phyloP scores from a whole-genome alignment of 2,888 invertebrate genomes.

The Acanthosepion lycidas region DNA sequence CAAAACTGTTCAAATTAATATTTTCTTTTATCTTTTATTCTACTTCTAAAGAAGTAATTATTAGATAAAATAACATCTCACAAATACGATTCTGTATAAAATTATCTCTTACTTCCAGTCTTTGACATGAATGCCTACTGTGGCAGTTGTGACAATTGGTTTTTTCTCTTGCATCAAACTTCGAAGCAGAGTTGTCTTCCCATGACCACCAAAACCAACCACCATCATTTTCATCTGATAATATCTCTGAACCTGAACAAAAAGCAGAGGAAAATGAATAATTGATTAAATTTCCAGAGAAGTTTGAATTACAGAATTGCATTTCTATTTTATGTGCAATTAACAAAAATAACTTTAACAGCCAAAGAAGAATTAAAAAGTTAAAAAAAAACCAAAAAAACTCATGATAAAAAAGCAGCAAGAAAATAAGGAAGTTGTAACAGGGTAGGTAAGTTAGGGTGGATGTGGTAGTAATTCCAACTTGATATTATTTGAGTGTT shows the following conservation, averaged over 20 bases:
- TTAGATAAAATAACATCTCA: background rate
- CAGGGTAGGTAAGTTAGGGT: too few relatives aligned
- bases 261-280: background rate
- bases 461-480: too few relatives aligned
- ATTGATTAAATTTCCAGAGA: background rate
- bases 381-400: too few relatives aligned
- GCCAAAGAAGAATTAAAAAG: too few relatives aligned
- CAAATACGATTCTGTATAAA: background rate
- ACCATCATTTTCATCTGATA: constrained; percentile 73
- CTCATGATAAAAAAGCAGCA: too few relatives aligned
- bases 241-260: constrained; percentile 65
- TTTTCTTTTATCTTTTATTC: background rate
- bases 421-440: too few relatives aligned
- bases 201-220: constrained; percentile 70
- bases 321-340: background rate
- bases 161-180: constrained; percentile 64
- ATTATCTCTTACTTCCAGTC: constrained; percentile 68
- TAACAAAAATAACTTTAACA: background rate
- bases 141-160: constrained; percentile 59
- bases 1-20: too few relatives aligned
- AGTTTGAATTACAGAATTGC: background rate
- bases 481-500: too few relatives aligned
- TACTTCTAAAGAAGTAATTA: background rate
- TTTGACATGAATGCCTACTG: constrained; percentile 71
- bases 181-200: constrained; percentile 70